A percentile compares a stretch with the other conserved stretches of the same genome.
Evolutionary conservation across 2,888 invertebrate species (phyloP).

Genomic region (Xestia c-nigrum): DNA sequence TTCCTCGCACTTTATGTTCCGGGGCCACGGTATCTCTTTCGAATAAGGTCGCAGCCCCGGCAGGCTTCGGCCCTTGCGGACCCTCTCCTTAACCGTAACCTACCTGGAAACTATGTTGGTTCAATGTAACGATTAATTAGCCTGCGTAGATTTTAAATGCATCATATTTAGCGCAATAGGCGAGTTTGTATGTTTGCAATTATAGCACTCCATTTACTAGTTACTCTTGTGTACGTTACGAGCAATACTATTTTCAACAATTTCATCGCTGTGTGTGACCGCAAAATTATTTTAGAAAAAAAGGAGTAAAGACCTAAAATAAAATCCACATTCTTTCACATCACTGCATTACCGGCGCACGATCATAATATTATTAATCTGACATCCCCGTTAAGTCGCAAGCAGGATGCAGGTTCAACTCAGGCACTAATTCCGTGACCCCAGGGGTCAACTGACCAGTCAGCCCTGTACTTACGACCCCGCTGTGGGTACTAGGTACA

Average conservation of each 20-base stretch:
- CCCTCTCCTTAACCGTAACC: too few species aligned
- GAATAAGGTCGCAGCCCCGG: too few species aligned
- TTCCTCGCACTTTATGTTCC: too few species aligned
- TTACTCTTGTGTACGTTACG: not conserved
- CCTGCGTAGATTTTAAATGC: not conserved
- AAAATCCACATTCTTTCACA: conserved; percentile 1
- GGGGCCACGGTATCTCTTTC: too few species aligned
- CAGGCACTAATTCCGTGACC: conserved; percentile 68
- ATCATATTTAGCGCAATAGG: not conserved
- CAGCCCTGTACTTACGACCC: conserved; percentile 57
- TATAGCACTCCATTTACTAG: not conserved
- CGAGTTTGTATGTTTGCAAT: not conserved
- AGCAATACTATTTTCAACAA: not conserved
- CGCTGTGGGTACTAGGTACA: conserved; percentile 37
- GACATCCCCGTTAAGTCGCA: conserved; percentile 47
- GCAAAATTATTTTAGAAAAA: not conserved
- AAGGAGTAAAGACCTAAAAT: not conserved
- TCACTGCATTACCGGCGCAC: conserved; percentile 3
- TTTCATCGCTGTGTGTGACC: not conserved
- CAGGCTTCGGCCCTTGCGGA: too few species aligned
- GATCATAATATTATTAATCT: conserved; percentile 38
- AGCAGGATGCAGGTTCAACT: conserved; percentile 41
- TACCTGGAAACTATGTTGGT: not conserved
- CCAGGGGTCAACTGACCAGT: conserved; percentile 56
- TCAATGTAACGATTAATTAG: not conserved